phyloP scores from a whole-genome alignment of 2,113 vertebrate genomes.

The Corydoras sp. region DNA sequence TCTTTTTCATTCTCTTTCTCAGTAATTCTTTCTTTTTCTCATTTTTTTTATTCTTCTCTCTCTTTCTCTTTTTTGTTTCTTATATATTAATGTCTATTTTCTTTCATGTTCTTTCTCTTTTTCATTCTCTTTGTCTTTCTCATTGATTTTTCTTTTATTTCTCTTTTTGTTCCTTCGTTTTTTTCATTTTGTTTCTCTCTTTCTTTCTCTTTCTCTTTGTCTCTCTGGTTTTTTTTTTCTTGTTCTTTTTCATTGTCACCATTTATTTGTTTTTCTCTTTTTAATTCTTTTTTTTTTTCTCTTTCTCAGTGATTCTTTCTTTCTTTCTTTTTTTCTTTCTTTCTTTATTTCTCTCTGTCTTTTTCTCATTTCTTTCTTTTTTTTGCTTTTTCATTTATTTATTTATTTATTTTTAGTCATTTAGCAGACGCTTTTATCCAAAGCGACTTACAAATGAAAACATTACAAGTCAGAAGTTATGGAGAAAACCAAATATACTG shows the following conservation, averaged over 20 bases:
- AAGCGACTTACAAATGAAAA: too few relatives aligned
- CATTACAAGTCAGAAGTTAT: too few relatives aligned
- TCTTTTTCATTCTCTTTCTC: not conserved
- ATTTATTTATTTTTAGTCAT: too few relatives aligned
- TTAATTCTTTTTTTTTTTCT: conserved; percentile 11
- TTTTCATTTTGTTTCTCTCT: conserved; percentile 4
- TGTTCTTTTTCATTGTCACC: too few relatives aligned
- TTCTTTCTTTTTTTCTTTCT: not conserved
- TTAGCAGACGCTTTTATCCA: too few relatives aligned
- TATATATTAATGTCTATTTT: not conserved
- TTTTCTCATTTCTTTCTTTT: not conserved
- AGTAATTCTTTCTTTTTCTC: not conserved
- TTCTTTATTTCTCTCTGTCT: conserved; percentile 8
- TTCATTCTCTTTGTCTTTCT: too few relatives aligned
- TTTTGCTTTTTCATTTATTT: not conserved
- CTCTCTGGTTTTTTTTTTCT: not conserved
- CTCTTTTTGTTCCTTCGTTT: not conserved
- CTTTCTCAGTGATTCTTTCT: not conserved
- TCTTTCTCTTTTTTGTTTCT: conserved; percentile 3
- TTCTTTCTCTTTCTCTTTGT: not conserved
- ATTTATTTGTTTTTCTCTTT: not conserved
- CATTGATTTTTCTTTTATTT: too few relatives aligned
- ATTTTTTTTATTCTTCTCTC: not conserved
- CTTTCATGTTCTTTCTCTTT: too few relatives aligned
- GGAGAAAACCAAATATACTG: too few relatives aligned